Percentiles rank a stretch among this genome's conserved stretches.
phyloP scores from a whole-genome alignment of 2,888 invertebrate species.

The Oligia latruncula region DNA sequence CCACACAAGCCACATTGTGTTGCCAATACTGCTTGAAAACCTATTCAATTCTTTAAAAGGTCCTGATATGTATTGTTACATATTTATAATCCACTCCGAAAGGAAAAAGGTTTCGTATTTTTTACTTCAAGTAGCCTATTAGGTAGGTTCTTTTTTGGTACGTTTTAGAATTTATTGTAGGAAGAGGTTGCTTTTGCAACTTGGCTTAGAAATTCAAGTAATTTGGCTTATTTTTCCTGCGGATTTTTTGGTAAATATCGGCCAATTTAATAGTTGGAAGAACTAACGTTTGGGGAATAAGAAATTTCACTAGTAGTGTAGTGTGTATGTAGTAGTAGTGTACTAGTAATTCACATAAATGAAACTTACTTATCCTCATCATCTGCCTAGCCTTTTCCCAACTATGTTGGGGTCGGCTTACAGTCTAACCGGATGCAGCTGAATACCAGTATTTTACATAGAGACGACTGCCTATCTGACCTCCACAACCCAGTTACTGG shows the following conservation, averaged over 20 bases:
- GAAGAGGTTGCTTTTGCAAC: not conserved
- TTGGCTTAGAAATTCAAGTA: not conserved
- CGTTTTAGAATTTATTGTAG: slow-evolving; percentile 15
- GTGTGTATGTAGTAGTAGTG: no score
- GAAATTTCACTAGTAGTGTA: no score
- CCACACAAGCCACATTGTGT: slow-evolving; percentile 53
- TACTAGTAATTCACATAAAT: not conserved
- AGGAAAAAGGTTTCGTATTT: slow-evolving; percentile 42
- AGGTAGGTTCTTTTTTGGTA: slow-evolving; percentile 24
- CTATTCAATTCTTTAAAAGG: slow-evolving; percentile 59
- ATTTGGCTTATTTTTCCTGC: not conserved
- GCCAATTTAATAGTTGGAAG: not conserved
- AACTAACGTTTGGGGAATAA: not conserved
- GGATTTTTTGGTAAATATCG: not conserved
- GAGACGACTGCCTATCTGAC: not conserved
- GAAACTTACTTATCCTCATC: not conserved
- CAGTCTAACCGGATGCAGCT: no score
- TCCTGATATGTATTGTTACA: slow-evolving; percentile 52
- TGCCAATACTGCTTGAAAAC: slow-evolving; percentile 48
- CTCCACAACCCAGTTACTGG: no score
- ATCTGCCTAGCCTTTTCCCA: no score
- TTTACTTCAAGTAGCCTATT: slow-evolving; percentile 52
- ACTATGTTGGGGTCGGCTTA: no score
- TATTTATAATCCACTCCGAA: slow-evolving; percentile 44
- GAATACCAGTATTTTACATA: no score